A percentile compares a stretch with the other conserved stretches of the same genome.
Conservation (phyloP, 2,797 vertebrate species). For the Aphelocoma californica region DNA sequence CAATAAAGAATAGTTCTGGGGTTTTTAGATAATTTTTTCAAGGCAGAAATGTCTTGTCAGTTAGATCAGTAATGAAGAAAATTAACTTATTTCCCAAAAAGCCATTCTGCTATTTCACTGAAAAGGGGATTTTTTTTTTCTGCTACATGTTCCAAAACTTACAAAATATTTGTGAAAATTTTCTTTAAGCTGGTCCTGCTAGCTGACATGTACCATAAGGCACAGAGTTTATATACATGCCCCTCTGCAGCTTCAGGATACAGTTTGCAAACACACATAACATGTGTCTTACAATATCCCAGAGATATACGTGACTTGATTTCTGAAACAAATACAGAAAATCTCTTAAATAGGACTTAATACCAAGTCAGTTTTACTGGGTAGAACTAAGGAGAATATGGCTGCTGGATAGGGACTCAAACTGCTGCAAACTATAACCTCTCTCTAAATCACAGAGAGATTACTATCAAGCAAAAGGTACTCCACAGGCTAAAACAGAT, state of each 20-base stretch:
- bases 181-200: not conserved
- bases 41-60: not conserved
- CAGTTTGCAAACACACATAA: not conserved
- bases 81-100: not conserved
- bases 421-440: not conserved
- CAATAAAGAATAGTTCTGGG: not conserved
- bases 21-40: not conserved
- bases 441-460: not conserved
- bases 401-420: not conserved
- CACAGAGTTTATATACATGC: not conserved
- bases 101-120: not conserved
- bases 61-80: not conserved
- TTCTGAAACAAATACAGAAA: not conserved
- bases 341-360: not conserved
- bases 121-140: not conserved
- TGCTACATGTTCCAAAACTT: not conserved
- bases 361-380: not conserved
- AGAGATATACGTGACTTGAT: not conserved
- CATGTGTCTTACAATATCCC: not conserved
- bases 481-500: conserved; percentile 26
- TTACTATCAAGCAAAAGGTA: not conserved
- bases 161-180: not conserved
- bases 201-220: not conserved
- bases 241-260: not conserved
- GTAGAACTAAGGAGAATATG: not conserved